A percentile compares a stretch with the other conserved stretches of the same genome.
phyloP scores from a whole-genome alignment of 2,113 vertebrate genomes.

The Rousettus leschenaultii region DNA sequence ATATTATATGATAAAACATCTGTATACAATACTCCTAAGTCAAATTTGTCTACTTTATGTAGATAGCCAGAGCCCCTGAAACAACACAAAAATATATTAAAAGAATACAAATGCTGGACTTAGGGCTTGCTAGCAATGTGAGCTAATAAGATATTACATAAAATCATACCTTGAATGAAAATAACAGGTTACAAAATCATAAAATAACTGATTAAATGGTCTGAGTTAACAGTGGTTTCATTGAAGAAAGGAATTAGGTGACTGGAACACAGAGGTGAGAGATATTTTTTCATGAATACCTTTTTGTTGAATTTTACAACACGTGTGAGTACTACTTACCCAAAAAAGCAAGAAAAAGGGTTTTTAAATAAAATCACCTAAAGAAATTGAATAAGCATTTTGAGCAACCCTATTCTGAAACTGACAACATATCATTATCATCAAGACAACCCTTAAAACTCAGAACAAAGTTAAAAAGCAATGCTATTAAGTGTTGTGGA shows the following conservation, averaged over 20 bases:
- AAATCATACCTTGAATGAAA: neutral
- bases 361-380: conserved; percentile 27
- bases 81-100: conserved; percentile 6
- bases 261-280: neutral
- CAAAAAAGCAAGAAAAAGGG: neutral
- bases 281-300: neutral
- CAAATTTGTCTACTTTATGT: neutral
- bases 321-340: neutral
- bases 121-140: neutral
- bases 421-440: neutral
- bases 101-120: neutral
- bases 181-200: neutral
- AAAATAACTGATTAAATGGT: neutral
- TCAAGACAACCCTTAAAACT: neutral
- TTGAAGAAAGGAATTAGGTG: neutral
- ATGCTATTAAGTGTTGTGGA: neutral
- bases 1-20: neutral
- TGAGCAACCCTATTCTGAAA: neutral
- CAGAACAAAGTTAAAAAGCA: neutral
- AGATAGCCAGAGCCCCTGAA: neutral
- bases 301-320: neutral
- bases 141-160: neutral
- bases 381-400: neutral
- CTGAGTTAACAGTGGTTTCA: neutral
- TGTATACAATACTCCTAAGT: neutral